Conservation (phyloP, 2,888 invertebrate species). For the Eristalis pertinax region DNA sequence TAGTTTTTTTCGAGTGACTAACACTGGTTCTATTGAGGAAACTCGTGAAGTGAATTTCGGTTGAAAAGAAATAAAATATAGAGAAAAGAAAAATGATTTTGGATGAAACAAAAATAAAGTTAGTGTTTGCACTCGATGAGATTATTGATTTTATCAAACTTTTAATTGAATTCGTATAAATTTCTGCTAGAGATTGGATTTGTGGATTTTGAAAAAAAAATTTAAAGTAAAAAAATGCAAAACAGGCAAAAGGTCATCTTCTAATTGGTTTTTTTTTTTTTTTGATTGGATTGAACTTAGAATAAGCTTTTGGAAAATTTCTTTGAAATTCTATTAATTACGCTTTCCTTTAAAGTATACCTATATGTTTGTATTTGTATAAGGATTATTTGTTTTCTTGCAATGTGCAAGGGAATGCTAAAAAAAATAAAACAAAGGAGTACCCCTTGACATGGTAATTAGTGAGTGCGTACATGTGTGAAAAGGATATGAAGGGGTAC, state of each 20-base stretch:
- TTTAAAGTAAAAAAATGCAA: background rate
- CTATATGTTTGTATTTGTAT: background rate
- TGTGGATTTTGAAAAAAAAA: background rate
- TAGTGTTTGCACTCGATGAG: background rate
- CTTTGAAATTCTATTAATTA: background rate
- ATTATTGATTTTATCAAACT: background rate
- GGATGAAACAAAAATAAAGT: conserved; percentile 8
- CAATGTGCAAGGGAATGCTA: background rate
- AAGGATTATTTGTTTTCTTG: too few species aligned
- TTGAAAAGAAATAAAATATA: background rate
- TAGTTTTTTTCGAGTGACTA: conserved; percentile 22
- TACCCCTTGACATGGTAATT: background rate
- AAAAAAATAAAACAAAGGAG: background rate
- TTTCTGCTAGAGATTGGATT: background rate
- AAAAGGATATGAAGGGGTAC: background rate
- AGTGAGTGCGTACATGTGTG: background rate
- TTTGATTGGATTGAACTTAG: background rate
- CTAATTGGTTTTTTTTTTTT: background rate
- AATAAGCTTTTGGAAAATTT: background rate
- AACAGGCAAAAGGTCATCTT: background rate
- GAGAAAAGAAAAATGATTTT: background rate
- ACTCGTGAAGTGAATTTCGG: conserved; percentile 6
- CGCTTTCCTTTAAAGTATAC: background rate
- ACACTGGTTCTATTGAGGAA: conserved; percentile 22
- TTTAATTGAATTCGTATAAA: background rate